Conservation (phyloP, 2,113 vertebrate species). For the Alouatta palliata region DNA sequence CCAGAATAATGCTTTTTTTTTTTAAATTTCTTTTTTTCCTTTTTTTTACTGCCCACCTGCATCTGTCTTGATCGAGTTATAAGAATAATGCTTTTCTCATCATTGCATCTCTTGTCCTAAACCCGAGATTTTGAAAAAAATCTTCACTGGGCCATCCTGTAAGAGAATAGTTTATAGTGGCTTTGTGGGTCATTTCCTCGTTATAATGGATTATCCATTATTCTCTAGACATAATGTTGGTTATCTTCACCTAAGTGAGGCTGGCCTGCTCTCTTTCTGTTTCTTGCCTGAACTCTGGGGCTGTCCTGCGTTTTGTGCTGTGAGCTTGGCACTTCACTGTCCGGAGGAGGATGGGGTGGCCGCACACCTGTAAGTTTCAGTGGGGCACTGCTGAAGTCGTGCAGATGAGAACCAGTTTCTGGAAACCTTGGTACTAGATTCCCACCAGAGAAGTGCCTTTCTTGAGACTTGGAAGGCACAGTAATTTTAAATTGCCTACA, state of each 20-base stretch:
- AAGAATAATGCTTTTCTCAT: neutral
- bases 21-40: no score
- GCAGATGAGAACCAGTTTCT: neutral
- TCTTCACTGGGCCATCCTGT: neutral
- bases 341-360: neutral
- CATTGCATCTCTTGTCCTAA: neutral
- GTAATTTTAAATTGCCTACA: neutral
- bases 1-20: neutral
- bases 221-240: neutral
- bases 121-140: no score
- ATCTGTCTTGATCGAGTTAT: no score
- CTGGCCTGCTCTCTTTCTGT: neutral
- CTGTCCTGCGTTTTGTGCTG: neutral
- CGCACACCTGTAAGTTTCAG: accelerated
- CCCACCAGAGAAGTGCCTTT: neutral
- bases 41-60: no score
- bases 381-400: neutral
- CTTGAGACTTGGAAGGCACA: neutral
- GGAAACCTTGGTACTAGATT: neutral
- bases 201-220: neutral
- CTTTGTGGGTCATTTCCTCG: neutral
- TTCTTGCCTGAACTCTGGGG: neutral
- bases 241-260: neutral
- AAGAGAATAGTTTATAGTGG: neutral
- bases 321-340: neutral